These are phyloP conservation scores for Oscheius sp. DNA, from an alignment of 2,888 invertebrate species.

Conservation along the genomic window DNA sequence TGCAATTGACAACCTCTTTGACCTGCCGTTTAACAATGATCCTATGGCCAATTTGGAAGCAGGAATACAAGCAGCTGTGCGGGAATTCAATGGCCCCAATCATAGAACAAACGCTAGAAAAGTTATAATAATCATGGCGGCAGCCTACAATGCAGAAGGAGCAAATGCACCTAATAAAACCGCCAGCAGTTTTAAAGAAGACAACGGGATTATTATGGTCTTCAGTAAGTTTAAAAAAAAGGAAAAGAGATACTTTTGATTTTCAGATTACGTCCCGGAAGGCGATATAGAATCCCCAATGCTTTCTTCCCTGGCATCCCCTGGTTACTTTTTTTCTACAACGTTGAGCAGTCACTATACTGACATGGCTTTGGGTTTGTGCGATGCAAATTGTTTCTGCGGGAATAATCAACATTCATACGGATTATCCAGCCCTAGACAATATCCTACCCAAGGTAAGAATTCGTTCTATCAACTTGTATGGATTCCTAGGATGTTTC, in stretches of 20 bases:
- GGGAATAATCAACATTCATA: background rate
- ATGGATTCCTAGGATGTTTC: background rate
- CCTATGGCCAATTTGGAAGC: slow-evolving; percentile 20
- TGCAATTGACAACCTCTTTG: background rate
- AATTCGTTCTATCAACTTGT: background rate
- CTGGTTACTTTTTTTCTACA: slow-evolving; percentile 19
- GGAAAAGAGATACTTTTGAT: no score
- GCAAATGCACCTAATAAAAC: slow-evolving; percentile 10
- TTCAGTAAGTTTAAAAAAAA: slow-evolving; percentile 12
- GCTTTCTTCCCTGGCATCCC: slow-evolving; percentile 1
- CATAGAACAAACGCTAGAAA: slow-evolving; percentile 24
- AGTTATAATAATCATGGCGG: slow-evolving; percentile 30
- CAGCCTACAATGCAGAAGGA: slow-evolving; percentile 8
- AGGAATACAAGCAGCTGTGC: slow-evolving; percentile 7
- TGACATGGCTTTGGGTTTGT: slow-evolving; percentile 8
- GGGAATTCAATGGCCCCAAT: background rate
- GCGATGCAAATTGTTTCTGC: slow-evolving; percentile 8
- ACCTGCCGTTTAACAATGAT: background rate
- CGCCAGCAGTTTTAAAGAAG: slow-evolving; percentile 31
- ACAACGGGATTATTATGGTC: slow-evolving; percentile 30
- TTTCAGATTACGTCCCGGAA: slow-evolving; percentile 24
- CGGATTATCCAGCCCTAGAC: background rate
- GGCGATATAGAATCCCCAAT: background rate
- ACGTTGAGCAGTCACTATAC: background rate
- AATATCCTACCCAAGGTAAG: background rate